These are phyloP conservation scores for Parazoanthus darwini DNA, from an alignment of 92 coral and sea anemone genomes.

Conservation along the genomic window DNA sequence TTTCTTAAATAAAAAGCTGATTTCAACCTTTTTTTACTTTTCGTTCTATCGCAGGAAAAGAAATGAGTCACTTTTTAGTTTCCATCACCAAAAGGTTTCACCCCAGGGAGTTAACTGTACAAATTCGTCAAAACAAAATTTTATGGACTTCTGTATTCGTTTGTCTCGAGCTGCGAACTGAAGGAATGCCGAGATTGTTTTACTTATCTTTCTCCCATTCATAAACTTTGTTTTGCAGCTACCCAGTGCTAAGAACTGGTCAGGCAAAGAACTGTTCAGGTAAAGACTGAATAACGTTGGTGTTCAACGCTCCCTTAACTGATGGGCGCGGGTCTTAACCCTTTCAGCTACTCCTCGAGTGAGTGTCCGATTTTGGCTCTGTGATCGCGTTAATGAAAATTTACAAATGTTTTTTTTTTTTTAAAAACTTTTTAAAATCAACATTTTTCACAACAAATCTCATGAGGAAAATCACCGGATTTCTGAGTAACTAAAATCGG, in stretches of 20 bases:
- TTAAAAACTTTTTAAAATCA: no score
- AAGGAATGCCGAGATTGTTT: neutral
- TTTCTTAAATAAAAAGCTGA: neutral
- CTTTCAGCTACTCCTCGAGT: no score
- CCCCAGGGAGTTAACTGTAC: neutral
- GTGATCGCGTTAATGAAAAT: no score
- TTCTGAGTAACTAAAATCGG: no score
- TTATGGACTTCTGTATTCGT: neutral
- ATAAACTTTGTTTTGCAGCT: neutral
- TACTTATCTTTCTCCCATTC: neutral
- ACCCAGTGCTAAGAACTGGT: neutral
- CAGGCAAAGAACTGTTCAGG: no score
- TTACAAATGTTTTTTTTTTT: no score
- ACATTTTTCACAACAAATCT: no score
- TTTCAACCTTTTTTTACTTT: neutral
- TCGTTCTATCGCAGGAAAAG: neutral
- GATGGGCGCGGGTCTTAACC: no score
- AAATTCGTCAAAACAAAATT: neutral
- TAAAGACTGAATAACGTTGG: no score
- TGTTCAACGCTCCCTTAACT: no score
- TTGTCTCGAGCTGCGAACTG: neutral
- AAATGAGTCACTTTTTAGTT: neutral
- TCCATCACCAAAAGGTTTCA: neutral
- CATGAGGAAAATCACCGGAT: no score
- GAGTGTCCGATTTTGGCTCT: no score